Evolutionary conservation across 2,797 vertebrate species (phyloP).

Genomic region (Staurois parvus): DNA sequence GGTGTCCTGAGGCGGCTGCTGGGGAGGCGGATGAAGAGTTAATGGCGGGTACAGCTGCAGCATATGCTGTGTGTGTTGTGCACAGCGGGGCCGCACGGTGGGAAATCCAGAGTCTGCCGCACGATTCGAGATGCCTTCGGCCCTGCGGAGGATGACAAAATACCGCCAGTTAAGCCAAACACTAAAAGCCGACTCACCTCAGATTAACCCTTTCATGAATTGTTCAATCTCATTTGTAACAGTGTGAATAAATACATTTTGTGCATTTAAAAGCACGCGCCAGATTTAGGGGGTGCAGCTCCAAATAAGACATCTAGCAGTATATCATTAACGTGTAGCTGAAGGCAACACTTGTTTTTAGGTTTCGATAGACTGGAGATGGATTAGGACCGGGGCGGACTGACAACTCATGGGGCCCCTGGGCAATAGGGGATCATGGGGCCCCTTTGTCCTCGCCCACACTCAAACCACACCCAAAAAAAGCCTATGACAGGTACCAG

Average conservation of each 20-base stretch:
- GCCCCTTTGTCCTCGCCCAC: too few relatives aligned
- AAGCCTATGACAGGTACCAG: too few relatives aligned
- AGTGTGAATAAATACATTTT: neutral
- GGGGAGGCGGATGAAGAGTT: constrained; percentile 7
- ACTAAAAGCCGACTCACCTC: constrained; percentile 11
- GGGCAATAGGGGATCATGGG: too few relatives aligned
- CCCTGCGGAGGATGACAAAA: constrained; percentile 29
- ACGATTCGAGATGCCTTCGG: constrained; percentile 28
- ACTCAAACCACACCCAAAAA: too few relatives aligned
- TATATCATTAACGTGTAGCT: neutral
- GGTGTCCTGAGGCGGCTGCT: neutral
- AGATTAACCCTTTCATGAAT: neutral
- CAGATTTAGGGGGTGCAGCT: neutral
- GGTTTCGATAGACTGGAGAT: too few relatives aligned
- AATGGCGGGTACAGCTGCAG: constrained; percentile 9
- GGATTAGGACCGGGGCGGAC: too few relatives aligned
- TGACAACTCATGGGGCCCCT: too few relatives aligned
- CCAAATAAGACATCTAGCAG: neutral
- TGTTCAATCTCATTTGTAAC: neutral
- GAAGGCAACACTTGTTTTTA: too few relatives aligned
- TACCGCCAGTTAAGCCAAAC: constrained; percentile 13
- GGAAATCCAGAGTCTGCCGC: constrained; percentile 5
- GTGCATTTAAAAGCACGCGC: too few relatives aligned
- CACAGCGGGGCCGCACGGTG: neutral
- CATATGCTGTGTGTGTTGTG: constrained; percentile 41